Percentiles rank a stretch among this genome's conserved stretches.
Evolutionary conservation across 2,797 vertebrate genomes (phyloP).

Genomic region (Lagodon rhomboides): DNA sequence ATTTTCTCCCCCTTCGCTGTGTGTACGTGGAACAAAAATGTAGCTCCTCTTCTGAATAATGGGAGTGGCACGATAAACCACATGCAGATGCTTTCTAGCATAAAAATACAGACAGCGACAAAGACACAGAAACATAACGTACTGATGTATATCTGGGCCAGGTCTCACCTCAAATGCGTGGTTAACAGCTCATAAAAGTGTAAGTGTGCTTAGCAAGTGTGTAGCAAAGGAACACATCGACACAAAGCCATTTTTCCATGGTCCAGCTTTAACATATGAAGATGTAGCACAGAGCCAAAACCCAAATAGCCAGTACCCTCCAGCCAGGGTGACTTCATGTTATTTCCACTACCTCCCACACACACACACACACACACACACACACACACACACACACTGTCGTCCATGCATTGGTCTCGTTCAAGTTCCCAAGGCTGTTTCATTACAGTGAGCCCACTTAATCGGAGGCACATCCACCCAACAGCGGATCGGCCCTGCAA

Average conservation of each 20-base stretch:
- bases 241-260: conserved; percentile 27
- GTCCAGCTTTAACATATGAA: conserved; percentile 30
- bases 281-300: conserved; percentile 31
- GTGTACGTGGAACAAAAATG: conserved; percentile 35
- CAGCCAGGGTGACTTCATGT: conserved; percentile 62
- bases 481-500: conserved; percentile 68
- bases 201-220: conserved; percentile 12
- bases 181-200: conserved; percentile 36
- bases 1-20: conserved; percentile 22
- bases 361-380: conserved; percentile 25
- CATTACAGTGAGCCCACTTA: conserved; percentile 62
- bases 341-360: conserved; percentile 59
- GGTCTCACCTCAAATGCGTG: conserved; percentile 18
- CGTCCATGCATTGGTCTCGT: conserved; percentile 37
- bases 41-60: conserved; percentile 51
- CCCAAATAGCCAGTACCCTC: conserved; percentile 35
- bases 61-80: conserved; percentile 62
- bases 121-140: conserved; percentile 21
- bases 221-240: conserved; percentile 30
- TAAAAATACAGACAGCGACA: conserved; percentile 41
- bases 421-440: conserved; percentile 69
- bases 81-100: conserved; percentile 66
- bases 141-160: conserved; percentile 52
- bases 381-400: conserved; percentile 40
- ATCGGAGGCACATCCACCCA: conserved; percentile 67